Conservation (phyloP, 2,888 invertebrate genomes). For the Epiblema foenella region DNA sequence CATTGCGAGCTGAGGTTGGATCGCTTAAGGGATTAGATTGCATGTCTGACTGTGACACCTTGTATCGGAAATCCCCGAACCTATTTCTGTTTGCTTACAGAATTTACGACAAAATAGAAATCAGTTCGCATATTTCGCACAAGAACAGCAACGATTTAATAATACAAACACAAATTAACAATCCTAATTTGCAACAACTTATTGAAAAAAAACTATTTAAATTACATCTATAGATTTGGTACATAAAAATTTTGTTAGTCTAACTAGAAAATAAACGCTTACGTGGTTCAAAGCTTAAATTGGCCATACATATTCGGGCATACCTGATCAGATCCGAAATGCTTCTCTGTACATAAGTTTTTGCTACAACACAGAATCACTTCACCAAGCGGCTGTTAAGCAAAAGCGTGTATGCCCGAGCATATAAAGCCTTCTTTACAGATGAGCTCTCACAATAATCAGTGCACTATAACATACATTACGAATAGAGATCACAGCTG, state of each 20-base stretch:
- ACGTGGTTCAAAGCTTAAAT: conserved; percentile 55
- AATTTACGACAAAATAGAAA: neutral
- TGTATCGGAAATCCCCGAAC: conserved; percentile 3
- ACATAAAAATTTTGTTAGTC: conserved; percentile 82
- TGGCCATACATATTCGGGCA: conserved; percentile 12
- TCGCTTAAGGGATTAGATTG: conserved; percentile 2
- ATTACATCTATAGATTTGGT: conserved; percentile 83
- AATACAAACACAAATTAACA: conserved; percentile 82
- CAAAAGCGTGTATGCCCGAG: conserved; percentile 49
- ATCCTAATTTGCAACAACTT: conserved; percentile 80
- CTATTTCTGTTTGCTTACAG: neutral
- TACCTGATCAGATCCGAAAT: conserved; percentile 3
- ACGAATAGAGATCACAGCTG: conserved; percentile 83
- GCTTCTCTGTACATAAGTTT: neutral
- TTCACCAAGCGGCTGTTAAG: neutral
- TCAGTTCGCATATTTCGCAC: conserved; percentile 6
- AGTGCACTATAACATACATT: conserved; percentile 79
- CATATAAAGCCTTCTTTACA: conserved; percentile 49
- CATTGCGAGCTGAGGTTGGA: neutral
- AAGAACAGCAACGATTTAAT: conserved; percentile 53
- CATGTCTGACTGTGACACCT: conserved; percentile 2
- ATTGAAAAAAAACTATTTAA: conserved; percentile 70
- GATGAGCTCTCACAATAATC: conserved; percentile 59
- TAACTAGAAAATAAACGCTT: conserved; percentile 77
- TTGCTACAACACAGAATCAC: neutral